Evolutionary conservation across 2,888 invertebrate genomes (phyloP), one percentile per base, ranked within the genome.

Genomic region (Acleris emargana): DNA sequence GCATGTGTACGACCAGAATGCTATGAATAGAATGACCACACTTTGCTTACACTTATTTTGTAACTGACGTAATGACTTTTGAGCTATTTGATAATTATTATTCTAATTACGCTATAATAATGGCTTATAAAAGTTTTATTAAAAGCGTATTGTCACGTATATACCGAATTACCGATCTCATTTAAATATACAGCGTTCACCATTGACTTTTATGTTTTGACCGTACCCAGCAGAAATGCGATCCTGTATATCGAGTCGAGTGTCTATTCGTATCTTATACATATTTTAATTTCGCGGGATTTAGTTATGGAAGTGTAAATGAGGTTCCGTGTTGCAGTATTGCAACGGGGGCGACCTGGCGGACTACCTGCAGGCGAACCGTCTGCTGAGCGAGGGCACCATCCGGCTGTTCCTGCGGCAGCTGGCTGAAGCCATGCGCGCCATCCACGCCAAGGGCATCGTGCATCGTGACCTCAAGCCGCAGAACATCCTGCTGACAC

Each of bases 341-440:
- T 99, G 99, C 93, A 99, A 99, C 94, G 99, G 99, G 57, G 99
- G 99, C 22, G 99, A 99, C 91, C 93, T 99, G 87, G 99, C 99
- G 20, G 99, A 99, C 93, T 99, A 99, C 93, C 94, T 99, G 73
- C 95, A 95, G 83, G 95, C 95, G 55, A 99, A 99, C 91, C 97
- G 98, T 67, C 98, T 98, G 54, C 94, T 99, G 51, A 99, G 98
- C 88, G 99, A 99, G 91, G 98, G 98, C 84, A 99, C 99, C 5
- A 99, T 99, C 78, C 94, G 98, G 70, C 93, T 98, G 77, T 99
- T 99, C 93, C 94, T 99, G 72, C 94, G 96, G 80, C 99, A 99
- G 92, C 94, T 99, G 81, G 99, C 99, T 76, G 98, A 97, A 78
- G 99, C 99, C 68, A 98, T 99, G 98, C 96, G 97, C 84, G 99